These are phyloP conservation scores for Acanthosepion lycidas DNA, from an alignment of 2,888 invertebrate genomes.

Conservation along the genomic window DNA sequence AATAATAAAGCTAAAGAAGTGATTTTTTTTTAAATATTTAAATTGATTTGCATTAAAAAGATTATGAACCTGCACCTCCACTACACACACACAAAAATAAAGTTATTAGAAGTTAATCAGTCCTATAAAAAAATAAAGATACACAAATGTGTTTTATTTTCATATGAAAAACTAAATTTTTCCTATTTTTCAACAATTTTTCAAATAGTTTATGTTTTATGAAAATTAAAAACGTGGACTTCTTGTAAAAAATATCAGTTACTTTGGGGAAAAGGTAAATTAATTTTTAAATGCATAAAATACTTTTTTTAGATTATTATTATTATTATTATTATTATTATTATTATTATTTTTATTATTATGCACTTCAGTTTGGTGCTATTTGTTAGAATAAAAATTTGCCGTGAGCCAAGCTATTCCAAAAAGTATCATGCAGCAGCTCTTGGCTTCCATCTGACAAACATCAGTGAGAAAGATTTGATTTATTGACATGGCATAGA, in stretches of 20 bases:
- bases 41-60: not conserved
- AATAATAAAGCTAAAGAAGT: not conserved
- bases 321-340: not conserved
- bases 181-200: no score
- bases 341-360: not conserved
- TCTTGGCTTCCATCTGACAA: not conserved
- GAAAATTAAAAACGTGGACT: no score
- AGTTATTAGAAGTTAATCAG: not conserved
- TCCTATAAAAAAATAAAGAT: not conserved
- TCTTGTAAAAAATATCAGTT: no score
- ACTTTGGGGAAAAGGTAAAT: no score
- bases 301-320: not conserved
- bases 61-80: not conserved
- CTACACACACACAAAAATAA: not conserved
- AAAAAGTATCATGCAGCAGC: not conserved
- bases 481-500: constrained; percentile 6
- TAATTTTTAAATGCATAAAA: not conserved
- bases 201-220: no score
- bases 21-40: not conserved
- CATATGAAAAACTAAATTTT: not conserved
- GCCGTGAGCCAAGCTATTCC: constrained; percentile 45
- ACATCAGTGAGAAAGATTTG: not conserved
- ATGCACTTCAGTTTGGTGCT: not conserved
- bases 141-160: not conserved
- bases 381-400: not conserved